Base-by-base conservation (phyloP, 1,140 invertebrate species). In the Penaeus indicus region DNA sequence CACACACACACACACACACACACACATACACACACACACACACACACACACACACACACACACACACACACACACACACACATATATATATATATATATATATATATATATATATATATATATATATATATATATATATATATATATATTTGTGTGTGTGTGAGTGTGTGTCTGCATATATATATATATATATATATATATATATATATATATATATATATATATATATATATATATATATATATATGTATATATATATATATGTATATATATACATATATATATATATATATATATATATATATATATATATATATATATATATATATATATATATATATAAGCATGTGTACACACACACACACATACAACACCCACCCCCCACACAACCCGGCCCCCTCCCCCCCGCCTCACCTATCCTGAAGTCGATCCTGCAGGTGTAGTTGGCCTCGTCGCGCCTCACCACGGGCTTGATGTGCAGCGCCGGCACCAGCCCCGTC, bases 371-470 rank as follows among this genome's bases (percentile, higher is more conserved):
- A 11, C 38, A 7, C 38, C 38, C 38, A 4, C 38, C 3, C 38
- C 38, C 7, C 38, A 0, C 38, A 4, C 38, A 42, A 0, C 38
- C 38, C 7, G 4, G 4, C 7, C 1, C 38, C 38, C 3, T 8
- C 7, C 38, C 38, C 38, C 38, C 38, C 38, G 38, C 38, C 90
- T 89, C 67, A 90, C 90, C 90, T 89, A 90, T 90, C 47, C 90
- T 67, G 61, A 90, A 90, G 79, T 90, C 90, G 18, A 90, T 87
- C 84, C 90, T 80, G 61, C 90, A 90, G 61, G 90, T 90, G 81
- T 90, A 90, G 84, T 90, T 90, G 32, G 87, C 90, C 42, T 89
- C 84, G 69, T 90, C 90, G 5, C 47, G 27, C 38, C 67, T 86
- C 61, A 72, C 38, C 0, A 90, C 90, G 1, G 90, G 90, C 25